Evolutionary conservation across 2,888 invertebrate species (phyloP), one percentile per base, ranked within the genome.

Genomic region (Spialia ferax): DNA sequence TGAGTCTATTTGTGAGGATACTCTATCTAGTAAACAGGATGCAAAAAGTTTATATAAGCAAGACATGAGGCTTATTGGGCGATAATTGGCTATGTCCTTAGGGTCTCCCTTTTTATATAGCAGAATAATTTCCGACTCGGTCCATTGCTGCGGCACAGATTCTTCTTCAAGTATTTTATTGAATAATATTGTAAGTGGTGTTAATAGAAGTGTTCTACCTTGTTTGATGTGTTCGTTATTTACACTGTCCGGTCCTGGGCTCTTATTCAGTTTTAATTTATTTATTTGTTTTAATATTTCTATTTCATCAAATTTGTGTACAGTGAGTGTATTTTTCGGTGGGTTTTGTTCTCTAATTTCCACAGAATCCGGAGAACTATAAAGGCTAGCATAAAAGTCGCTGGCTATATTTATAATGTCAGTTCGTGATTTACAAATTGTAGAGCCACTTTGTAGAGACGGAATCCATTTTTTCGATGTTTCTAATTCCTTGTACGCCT

Each of bases 201-300:
- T 63, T 6, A 63, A 2, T 52, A 63, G 15, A 23, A 62, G 10
- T 15, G 22, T 52, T n/a, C 6, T 38, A 15, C 23, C 52, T 8
- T n/a, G 0, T 7, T 38, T 52, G 1, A 62, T 23, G 10, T 10
- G 38, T 18, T 52, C 62, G 20, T 61, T 61, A 18, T 70, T 62
- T 8, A 76, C 74, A 7, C 67, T 66, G 23, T 74, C 76, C 11
- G 56, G 59, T 6, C 57, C 57, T 22, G 72, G 64, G 48, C 71
- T 72, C 72, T 75, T 75, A 18, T 71, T 71, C 22, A 57, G 10
- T 35, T 75, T 74, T 7, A 73, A 32, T 62, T 61, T 72, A 18
- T 26, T 61, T 59, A 73, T 57, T 63, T 73, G 69, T 29, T 66
- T 74, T 15, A 70, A 13, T 4, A 73, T 70, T 69, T 71, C 71